Evolutionary conservation across 2,113 vertebrate genomes (phyloP).

Genomic region (Neodontobutis hainanensis): DNA sequence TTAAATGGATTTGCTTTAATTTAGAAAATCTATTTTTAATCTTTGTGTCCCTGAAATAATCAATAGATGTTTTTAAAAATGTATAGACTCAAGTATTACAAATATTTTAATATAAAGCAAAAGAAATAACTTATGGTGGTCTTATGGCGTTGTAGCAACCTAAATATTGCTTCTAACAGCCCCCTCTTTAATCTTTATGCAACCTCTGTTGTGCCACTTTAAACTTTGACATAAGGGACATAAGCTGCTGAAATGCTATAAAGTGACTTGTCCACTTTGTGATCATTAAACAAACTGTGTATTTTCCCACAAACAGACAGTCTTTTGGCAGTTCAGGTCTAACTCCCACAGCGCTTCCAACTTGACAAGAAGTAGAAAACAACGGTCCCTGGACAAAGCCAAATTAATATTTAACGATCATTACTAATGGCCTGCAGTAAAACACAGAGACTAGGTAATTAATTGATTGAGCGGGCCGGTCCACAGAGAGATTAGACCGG

Average conservation of each 20-base stretch:
- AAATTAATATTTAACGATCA: constrained; percentile 93
- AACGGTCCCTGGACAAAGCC: constrained; percentile 83
- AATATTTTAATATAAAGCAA: too few relatives aligned
- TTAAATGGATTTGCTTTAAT: too few relatives aligned
- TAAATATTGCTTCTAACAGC: too few relatives aligned
- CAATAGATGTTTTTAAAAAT: too few relatives aligned
- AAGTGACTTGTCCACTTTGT: constrained; percentile 11
- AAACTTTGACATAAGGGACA: too few relatives aligned
- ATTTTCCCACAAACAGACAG: constrained; percentile 21
- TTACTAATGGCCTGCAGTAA: constrained; percentile 85
- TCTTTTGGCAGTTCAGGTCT: constrained; percentile 49
- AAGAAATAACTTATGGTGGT: too few relatives aligned
- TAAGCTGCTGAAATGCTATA: not conserved
- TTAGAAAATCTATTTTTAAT: too few relatives aligned
- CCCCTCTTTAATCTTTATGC: too few relatives aligned
- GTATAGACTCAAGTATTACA: too few relatives aligned
- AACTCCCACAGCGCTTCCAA: constrained; percentile 29
- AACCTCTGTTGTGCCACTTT: too few relatives aligned
- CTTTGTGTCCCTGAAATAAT: too few relatives aligned
- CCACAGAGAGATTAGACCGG: constrained; percentile 72
- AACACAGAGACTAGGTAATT: constrained; percentile 83
- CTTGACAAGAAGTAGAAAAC: constrained; percentile 57
- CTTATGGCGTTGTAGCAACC: too few relatives aligned
- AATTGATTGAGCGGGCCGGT: constrained; percentile 81
- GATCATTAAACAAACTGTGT: constrained; percentile 17